phyloP scores from a whole-genome alignment of 2,888 invertebrate species.

The Pristionchus arcanus region DNA sequence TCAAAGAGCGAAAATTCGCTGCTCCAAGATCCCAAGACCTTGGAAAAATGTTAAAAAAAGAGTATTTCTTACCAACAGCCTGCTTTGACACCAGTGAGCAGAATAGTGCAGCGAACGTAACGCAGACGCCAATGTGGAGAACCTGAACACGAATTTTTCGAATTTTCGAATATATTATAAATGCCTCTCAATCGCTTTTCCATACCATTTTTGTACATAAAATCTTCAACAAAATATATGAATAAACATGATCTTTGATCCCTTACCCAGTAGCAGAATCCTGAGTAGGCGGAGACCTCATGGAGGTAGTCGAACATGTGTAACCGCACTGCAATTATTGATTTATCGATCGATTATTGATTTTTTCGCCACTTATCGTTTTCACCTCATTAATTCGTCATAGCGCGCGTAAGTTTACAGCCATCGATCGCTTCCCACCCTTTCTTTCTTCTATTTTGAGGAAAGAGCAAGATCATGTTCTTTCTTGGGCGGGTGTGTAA shows the following conservation, averaged over 20 bases:
- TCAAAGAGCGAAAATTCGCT: not conserved
- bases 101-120: conserved; percentile 95
- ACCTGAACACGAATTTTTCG: conserved; percentile 79
- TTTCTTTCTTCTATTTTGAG: not conserved
- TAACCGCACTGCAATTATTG: conserved; percentile 22
- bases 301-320: not conserved
- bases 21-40: not conserved
- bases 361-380: not conserved
- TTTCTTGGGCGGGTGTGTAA: not conserved
- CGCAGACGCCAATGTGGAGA: conserved; percentile 91
- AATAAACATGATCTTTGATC: not conserved
- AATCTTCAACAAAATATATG: not conserved
- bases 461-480: conserved; percentile 29
- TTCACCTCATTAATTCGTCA: not conserved
- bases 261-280: conserved; percentile 63
- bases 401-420: not conserved
- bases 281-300: conserved; percentile 55
- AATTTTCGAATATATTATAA: not conserved
- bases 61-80: conserved; percentile 82
- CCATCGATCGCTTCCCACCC: conserved; percentile 18
- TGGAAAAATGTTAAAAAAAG: not conserved
- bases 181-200: not conserved
- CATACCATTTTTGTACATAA: not conserved
- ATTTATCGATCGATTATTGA: not conserved
- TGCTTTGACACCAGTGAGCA: conserved; percentile 98